Percentiles rank a stretch among this genome's conserved stretches.
Conservation (phyloP, 1,140 invertebrate genomes). For the Platyscapa corneri region DNA sequence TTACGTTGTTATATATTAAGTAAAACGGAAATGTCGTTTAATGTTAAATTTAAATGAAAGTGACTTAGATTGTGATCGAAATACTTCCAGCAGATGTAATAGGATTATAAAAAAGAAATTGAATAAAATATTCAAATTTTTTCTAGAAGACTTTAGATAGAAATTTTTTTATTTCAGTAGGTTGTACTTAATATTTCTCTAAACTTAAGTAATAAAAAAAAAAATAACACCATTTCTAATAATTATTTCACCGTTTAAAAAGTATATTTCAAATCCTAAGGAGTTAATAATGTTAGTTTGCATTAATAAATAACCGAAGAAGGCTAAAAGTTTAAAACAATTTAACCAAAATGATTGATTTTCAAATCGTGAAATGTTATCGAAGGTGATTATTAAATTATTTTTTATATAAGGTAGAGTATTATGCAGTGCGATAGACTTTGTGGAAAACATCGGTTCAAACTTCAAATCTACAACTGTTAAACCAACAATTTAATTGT, state of each 20-base stretch:
- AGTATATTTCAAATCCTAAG: background rate
- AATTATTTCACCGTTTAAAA: background rate
- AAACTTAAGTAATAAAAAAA: background rate
- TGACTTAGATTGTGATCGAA: slow-evolving; percentile 21
- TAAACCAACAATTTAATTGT: no score
- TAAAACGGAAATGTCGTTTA: slow-evolving; percentile 43
- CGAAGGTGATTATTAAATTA: background rate
- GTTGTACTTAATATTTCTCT: background rate
- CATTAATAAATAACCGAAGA: background rate
- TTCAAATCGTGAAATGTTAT: background rate
- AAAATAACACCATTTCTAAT: background rate
- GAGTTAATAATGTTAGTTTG: background rate
- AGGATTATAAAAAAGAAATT: background rate
- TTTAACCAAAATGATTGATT: no score
- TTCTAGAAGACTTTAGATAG: background rate
- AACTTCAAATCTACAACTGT: no score
- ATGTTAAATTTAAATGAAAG: slow-evolving; percentile 26
- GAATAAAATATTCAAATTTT: slow-evolving; percentile 13
- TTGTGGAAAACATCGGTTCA: no score
- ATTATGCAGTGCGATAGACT: no score
- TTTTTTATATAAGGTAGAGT: no score
- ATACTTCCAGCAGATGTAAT: background rate
- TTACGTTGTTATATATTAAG: slow-evolving; percentile 29
- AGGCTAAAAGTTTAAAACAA: background rate
- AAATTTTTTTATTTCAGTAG: background rate